Evolutionary conservation across 2,888 invertebrate species (phyloP).

Genomic region (Nebria brevicollis): DNA sequence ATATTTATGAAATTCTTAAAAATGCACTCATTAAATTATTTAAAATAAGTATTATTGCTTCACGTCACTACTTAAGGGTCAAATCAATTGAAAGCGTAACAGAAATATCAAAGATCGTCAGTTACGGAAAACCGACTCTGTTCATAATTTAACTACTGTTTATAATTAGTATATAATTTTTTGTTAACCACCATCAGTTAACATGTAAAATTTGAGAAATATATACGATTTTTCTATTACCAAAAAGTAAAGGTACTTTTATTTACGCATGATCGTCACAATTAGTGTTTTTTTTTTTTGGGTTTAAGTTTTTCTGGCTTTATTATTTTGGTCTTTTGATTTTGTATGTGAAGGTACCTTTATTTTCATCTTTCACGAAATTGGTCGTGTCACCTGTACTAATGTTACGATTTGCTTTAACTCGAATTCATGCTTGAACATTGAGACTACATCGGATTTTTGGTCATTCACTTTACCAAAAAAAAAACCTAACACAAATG

Average conservation of each 20-base stretch:
- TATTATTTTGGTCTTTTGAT: slow-evolving; percentile 5
- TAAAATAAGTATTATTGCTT: no score
- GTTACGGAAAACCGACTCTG: slow-evolving; percentile 34
- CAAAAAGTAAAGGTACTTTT: slow-evolving; percentile 45
- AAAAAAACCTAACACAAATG: not conserved
- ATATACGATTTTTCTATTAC: slow-evolving; percentile 43
- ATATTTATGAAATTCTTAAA: no score
- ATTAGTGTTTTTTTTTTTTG: slow-evolving; percentile 16
- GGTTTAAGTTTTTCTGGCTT: not conserved
- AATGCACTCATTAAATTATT: no score
- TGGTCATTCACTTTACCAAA: slow-evolving; percentile 20
- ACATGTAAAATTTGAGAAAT: slow-evolving; percentile 27
- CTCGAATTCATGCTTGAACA: slow-evolving; percentile 46
- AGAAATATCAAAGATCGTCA: not conserved
- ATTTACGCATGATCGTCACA: slow-evolving; percentile 26
- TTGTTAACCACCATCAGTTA: slow-evolving; percentile 5
- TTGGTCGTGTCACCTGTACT: slow-evolving; percentile 47
- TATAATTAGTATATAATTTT: not conserved
- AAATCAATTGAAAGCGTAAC: not conserved
- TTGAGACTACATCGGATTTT: slow-evolving; percentile 41
- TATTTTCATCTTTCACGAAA: slow-evolving; percentile 47
- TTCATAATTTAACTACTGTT: slow-evolving; percentile 17
- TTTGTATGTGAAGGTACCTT: slow-evolving; percentile 47
- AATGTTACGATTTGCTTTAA: slow-evolving; percentile 48
- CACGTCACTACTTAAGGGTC: not conserved